phyloP scores from a whole-genome alignment of 2,113 vertebrate genomes.

The Salvator merianae region DNA sequence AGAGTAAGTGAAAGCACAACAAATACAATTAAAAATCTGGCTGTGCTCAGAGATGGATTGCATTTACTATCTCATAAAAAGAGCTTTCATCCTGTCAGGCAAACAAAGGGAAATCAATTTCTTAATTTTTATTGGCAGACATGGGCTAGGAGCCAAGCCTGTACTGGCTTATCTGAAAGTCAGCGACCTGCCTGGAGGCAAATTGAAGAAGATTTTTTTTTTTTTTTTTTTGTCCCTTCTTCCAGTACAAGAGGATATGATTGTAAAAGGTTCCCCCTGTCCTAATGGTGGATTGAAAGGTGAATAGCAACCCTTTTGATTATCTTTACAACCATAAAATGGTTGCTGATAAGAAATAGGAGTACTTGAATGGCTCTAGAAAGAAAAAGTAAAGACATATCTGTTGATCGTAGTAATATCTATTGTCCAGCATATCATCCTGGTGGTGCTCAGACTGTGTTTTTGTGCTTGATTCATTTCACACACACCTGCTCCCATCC shows the following conservation, averaged over 20 bases:
- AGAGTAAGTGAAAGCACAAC: conserved; percentile 67
- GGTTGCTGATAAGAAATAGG: no score
- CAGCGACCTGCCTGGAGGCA: conserved; percentile 31
- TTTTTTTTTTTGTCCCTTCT: neutral
- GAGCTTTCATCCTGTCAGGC: conserved; percentile 68
- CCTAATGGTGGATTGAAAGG: no score
- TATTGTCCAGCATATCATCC: no score
- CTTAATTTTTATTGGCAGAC: conserved; percentile 81
- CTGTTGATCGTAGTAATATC: no score
- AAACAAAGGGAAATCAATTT: conserved; percentile 81
- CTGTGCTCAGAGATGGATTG: conserved; percentile 69
- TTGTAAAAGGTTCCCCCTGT: no score
- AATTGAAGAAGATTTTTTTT: neutral
- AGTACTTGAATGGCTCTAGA: no score
- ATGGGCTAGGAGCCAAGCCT: conserved; percentile 59
- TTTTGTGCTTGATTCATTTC: no score
- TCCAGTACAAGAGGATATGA: neutral
- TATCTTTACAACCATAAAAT: no score
- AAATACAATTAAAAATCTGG: conserved; percentile 78
- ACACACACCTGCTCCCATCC: no score
- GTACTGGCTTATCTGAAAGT: neutral
- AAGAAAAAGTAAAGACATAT: no score
- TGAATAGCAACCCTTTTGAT: no score
- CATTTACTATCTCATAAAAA: conserved; percentile 76
- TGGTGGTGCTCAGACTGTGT: no score